Percentiles rank a stretch among this genome's conserved stretches.
phyloP scores from a whole-genome alignment of 1,140 invertebrate genomes.

The Protaetia brevitarsis region DNA sequence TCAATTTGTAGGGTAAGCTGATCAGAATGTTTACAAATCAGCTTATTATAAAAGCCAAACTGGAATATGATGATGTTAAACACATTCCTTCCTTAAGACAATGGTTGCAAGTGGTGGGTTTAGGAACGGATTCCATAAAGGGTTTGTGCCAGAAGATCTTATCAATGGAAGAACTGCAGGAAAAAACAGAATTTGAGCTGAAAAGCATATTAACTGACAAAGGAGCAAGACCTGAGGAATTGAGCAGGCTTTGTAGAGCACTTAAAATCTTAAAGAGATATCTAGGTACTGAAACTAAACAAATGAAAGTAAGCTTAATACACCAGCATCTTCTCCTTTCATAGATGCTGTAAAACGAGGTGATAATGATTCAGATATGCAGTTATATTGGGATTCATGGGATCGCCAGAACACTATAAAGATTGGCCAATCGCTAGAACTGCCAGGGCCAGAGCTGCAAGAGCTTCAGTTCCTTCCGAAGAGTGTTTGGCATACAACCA shows the following conservation, averaged over 20 bases:
- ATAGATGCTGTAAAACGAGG: constrained; percentile 57
- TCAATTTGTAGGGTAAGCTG: constrained; percentile 77
- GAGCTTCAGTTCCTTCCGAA: constrained; percentile 61
- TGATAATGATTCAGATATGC: constrained; percentile 58
- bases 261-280: constrained; percentile 81
- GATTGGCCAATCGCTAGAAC: constrained; percentile 59
- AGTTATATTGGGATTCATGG: constrained; percentile 93
- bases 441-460: constrained; percentile 51
- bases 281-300: constrained; percentile 59
- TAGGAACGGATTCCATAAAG: constrained; percentile 49
- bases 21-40: constrained; percentile 90
- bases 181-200: constrained; percentile 80
- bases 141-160: constrained; percentile 58
- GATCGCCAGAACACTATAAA: constrained; percentile 54
- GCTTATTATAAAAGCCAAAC: constrained; percentile 78
- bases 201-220: constrained; percentile 65
- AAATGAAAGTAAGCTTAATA: no score
- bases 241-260: constrained; percentile 72
- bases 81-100: constrained; percentile 75
- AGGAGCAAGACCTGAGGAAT: constrained; percentile 72
- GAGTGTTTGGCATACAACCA: constrained; percentile 56
- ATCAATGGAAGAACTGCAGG: constrained; percentile 75
- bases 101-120: constrained; percentile 88
- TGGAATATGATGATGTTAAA: constrained; percentile 59
- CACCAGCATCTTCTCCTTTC: no score